Evolutionary conservation across 2,113 vertebrate genomes (phyloP).

Genomic region (Aramus guarauna): DNA sequence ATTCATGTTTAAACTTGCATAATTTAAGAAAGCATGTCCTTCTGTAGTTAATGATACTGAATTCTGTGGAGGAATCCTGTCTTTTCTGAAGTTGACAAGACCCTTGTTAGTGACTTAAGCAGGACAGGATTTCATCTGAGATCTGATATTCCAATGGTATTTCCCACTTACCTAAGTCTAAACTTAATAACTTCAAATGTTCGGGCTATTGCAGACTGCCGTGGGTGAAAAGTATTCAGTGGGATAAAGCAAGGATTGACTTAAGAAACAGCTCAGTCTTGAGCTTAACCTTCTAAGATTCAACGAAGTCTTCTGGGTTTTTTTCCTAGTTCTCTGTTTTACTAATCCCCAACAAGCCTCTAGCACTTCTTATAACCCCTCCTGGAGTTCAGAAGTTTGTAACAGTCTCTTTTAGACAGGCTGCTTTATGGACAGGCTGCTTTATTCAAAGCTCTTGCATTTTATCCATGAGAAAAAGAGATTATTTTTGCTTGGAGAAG

Average conservation of each 20-base stretch:
- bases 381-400: not conserved
- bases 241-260: not conserved
- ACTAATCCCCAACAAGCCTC: not conserved
- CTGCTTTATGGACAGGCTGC: not conserved
- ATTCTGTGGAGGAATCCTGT: not conserved
- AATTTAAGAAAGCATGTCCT: not conserved
- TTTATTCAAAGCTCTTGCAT: not conserved
- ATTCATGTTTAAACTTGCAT: not conserved
- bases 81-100: not conserved
- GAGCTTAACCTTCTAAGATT: not conserved
- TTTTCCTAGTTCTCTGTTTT: not conserved
- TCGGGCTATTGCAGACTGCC: not conserved
- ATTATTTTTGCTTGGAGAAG: not conserved
- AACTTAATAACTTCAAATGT: not conserved
- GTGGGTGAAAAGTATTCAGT: not conserved
- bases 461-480: not conserved
- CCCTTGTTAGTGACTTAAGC: not conserved
- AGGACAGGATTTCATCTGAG: not conserved
- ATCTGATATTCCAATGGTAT: not conserved
- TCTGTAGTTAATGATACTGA: not conserved
- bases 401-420: not conserved
- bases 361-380: not conserved
- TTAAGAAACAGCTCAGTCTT: not conserved
- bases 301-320: not conserved
- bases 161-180: not conserved